Conservation (phyloP, 2,888 invertebrate genomes). For the Eupithecia abbreviata region DNA sequence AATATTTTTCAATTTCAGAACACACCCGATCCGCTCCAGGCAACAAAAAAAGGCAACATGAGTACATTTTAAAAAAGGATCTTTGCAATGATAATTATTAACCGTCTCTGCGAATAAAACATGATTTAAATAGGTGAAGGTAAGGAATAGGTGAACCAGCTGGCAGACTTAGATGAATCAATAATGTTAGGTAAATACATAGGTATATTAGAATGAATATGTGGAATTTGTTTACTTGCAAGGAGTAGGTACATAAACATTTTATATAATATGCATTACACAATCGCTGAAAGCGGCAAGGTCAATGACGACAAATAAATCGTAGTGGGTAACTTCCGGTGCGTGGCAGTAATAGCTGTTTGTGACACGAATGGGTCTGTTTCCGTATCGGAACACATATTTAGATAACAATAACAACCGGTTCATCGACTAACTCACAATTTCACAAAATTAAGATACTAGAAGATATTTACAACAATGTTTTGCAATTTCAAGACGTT, state of each 20-base stretch:
- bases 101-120: slow-evolving; percentile 44
- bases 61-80: slow-evolving; percentile 59
- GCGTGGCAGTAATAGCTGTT: slow-evolving; percentile 20
- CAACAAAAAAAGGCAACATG: slow-evolving; percentile 49
- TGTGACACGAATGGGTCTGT: slow-evolving; percentile 22
- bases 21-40: slow-evolving; percentile 59
- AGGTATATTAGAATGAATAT: not conserved
- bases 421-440: not conserved
- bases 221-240: not conserved
- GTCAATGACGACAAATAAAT: slow-evolving; percentile 26
- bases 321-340: slow-evolving; percentile 17
- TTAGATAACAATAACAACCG: slow-evolving; percentile 9
- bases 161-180: slow-evolving; percentile 26
- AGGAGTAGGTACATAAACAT: not conserved
- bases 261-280: not conserved
- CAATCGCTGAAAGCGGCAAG: slow-evolving; percentile 11
- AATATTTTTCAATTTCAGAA: slow-evolving; percentile 77
- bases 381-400: slow-evolving; percentile 20
- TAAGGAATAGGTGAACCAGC: too few relatives aligned
- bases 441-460: slow-evolving; percentile 4
- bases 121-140: slow-evolving; percentile 38
- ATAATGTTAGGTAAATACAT: not conserved
- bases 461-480: not conserved
- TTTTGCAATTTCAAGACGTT: not conserved
- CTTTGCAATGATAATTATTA: slow-evolving; percentile 56